Conservation (phyloP, 2,113 vertebrate species). For the Equus quagga region DNA sequence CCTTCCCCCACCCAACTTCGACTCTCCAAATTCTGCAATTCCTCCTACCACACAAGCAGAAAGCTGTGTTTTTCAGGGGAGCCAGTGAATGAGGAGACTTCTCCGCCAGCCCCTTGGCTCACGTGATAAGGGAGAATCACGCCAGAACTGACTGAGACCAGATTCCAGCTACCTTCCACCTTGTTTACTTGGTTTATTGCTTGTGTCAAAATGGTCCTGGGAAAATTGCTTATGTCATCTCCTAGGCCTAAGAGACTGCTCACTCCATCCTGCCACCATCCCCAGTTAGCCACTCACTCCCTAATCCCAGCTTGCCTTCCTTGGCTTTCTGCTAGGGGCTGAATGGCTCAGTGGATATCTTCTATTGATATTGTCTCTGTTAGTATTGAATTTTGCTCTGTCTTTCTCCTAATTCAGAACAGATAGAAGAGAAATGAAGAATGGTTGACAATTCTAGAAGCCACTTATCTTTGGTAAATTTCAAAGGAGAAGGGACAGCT, state of each 20-base stretch:
- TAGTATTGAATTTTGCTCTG: slow-evolving; percentile 34
- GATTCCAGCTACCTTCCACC: not conserved
- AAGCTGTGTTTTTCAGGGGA: not conserved
- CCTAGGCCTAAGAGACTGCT: not conserved
- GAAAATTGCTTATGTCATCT: slow-evolving; percentile 52
- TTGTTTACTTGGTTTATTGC: slow-evolving; percentile 65
- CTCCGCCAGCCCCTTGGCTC: fast-evolving
- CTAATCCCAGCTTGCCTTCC: not conserved
- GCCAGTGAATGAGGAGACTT: not conserved
- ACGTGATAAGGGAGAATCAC: not conserved
- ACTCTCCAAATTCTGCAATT: not conserved
- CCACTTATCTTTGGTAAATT: slow-evolving; percentile 43
- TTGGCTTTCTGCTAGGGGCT: not conserved
- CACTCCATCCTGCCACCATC: not conserved
- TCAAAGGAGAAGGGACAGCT: not conserved
- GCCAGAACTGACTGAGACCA: not conserved
- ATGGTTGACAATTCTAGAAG: slow-evolving; percentile 36
- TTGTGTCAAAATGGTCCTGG: slow-evolving; percentile 69
- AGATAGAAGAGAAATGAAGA: slow-evolving; percentile 55
- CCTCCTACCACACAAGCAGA: not conserved
- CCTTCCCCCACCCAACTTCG: not conserved
- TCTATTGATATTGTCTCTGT: not conserved
- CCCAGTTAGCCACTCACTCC: fast-evolving
- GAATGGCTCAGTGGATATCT: not conserved
- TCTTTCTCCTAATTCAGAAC: slow-evolving; percentile 61